A percentile compares a stretch with the other conserved stretches of the same genome.
phyloP scores from a whole-genome alignment of 2,113 vertebrate genomes.

The Leptobrachium ailaonicum region DNA sequence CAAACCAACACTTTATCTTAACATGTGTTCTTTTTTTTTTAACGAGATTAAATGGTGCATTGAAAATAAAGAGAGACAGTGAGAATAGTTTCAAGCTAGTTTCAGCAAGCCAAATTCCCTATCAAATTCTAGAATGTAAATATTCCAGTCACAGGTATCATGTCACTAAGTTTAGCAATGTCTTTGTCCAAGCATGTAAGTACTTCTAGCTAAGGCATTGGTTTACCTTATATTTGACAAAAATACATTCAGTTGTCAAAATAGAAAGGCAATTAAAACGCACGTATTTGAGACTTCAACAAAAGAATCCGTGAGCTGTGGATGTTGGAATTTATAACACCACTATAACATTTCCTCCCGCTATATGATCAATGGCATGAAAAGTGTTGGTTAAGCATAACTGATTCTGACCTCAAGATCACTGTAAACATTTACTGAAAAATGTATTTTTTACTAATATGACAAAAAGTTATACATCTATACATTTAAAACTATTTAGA shows the following conservation, averaged over 20 bases:
- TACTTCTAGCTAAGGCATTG: constrained; percentile 12
- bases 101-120: constrained; percentile 40
- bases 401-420: constrained; percentile 6
- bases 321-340: constrained; percentile 38
- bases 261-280: constrained; percentile 32
- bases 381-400: constrained; percentile 15
- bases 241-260: constrained; percentile 42
- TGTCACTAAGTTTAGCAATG: constrained; percentile 31
- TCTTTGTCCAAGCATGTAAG: constrained; percentile 29
- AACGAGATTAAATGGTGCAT: constrained; percentile 1
- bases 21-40: constrained; percentile 10
- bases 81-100: constrained; percentile 31
- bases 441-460: background rate
- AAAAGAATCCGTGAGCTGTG: constrained; percentile 29
- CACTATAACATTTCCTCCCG: constrained; percentile 26
- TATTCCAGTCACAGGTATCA: constrained; percentile 34
- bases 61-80: background rate
- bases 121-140: constrained; percentile 42
- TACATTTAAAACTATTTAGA: no score
- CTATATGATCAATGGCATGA: constrained; percentile 37
- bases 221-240: constrained; percentile 26
- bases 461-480: no score
- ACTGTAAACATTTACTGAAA: background rate
- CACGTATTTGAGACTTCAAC: constrained; percentile 20
- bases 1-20: constrained; percentile 2